A percentile compares a stretch with the other conserved stretches of the same genome.
Evolutionary conservation across 2,888 invertebrate genomes (phyloP).

Genomic region (Loripinus fragilis): DNA sequence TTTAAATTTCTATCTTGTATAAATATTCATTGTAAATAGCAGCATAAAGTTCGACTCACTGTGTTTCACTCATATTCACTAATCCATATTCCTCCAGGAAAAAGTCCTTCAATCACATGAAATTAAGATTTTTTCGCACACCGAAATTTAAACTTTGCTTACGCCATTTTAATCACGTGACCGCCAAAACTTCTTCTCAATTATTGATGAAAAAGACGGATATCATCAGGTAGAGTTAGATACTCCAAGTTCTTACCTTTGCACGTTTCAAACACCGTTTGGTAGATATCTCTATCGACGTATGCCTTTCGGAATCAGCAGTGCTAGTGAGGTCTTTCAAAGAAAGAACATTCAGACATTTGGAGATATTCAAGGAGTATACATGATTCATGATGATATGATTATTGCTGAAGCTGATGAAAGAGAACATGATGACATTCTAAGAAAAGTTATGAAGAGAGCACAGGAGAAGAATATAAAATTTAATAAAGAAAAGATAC

Average conservation of each 20-base stretch:
- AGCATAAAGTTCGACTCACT: too few relatives aligned
- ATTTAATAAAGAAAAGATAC: constrained; percentile 49
- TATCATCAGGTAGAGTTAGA: constrained; percentile 24
- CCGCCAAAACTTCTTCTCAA: too few relatives aligned
- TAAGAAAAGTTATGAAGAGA: constrained; percentile 47
- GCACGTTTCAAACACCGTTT: constrained; percentile 35
- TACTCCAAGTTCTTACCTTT: constrained; percentile 21
- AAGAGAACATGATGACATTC: constrained; percentile 52
- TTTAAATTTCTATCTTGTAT: too few relatives aligned
- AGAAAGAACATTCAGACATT: constrained; percentile 10
- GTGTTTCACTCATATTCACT: too few relatives aligned
- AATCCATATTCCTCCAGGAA: too few relatives aligned
- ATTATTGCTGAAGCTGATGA: constrained; percentile 17
- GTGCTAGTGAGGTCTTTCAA: too few relatives aligned
- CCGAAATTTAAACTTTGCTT: too few relatives aligned
- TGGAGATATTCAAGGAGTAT: constrained; percentile 9
- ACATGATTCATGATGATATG: constrained; percentile 31
- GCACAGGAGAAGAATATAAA: constrained; percentile 40
- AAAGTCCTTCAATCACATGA: too few relatives aligned
- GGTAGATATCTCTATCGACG: constrained; percentile 24
- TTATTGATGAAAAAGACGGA: constrained; percentile 26
- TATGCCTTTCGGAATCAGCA: constrained; percentile 36
- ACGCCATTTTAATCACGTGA: too few relatives aligned
- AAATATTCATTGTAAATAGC: too few relatives aligned
- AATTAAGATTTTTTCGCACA: too few relatives aligned